Conservation (phyloP, 2,888 invertebrate species). For the Amiota communis region DNA sequence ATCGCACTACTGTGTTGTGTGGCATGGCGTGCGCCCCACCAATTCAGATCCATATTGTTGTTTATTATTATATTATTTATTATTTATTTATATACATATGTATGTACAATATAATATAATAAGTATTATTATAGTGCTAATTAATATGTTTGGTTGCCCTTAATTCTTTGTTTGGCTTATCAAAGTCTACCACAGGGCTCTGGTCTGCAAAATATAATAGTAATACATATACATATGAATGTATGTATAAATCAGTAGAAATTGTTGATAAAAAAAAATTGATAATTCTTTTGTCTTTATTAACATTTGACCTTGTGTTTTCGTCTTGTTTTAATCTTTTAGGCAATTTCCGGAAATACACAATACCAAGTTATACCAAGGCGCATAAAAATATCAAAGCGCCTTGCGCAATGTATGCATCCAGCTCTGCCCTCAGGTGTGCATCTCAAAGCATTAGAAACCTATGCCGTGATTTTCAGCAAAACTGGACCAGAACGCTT, state of each 20-base stretch:
- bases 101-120: too few relatives aligned
- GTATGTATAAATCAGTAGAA: too few relatives aligned
- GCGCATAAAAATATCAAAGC: conserved; percentile 89
- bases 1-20: too few relatives aligned
- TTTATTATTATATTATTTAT: too few relatives aligned
- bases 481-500: conserved; percentile 87
- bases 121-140: neutral
- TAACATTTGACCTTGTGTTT: neutral
- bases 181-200: neutral
- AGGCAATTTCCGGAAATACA: conserved; percentile 85
- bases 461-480: conserved; percentile 92
- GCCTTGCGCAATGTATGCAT: conserved; percentile 94
- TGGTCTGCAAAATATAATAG: too few relatives aligned
- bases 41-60: too few relatives aligned
- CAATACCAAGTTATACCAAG: conserved; percentile 91
- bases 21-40: too few relatives aligned
- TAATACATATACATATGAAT: too few relatives aligned
- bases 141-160: conserved; percentile 12
- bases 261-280: too few relatives aligned
- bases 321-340: conserved; percentile 47
- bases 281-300: neutral
- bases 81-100: too few relatives aligned
- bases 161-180: conserved; percentile 15
- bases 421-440: conserved; percentile 93
- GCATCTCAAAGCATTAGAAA: conserved; percentile 91